phyloP scores from a whole-genome alignment of 2,797 vertebrate species.

The Remorina albescens region DNA sequence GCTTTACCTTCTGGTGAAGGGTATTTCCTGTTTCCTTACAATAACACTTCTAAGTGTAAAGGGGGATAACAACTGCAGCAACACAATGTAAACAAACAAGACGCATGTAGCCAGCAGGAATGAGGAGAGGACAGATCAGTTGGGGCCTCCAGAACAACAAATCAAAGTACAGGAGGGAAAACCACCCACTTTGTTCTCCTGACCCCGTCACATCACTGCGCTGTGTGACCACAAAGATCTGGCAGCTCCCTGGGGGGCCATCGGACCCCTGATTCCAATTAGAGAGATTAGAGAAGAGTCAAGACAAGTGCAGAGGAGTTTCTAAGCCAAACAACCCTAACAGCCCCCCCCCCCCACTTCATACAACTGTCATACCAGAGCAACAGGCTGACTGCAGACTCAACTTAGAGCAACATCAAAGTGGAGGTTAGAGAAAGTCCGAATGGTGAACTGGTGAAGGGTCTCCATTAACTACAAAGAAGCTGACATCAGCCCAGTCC shows the following conservation, averaged over 20 bases:
- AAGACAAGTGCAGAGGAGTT: slow-evolving; percentile 66
- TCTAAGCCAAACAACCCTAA: slow-evolving; percentile 55
- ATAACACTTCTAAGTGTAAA: slow-evolving; percentile 36
- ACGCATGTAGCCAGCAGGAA: neutral
- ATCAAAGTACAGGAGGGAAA: slow-evolving; percentile 21
- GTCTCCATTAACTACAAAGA: slow-evolving; percentile 44
- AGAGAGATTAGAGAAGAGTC: slow-evolving; percentile 79
- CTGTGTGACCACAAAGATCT: slow-evolving; percentile 62
- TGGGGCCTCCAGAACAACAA: slow-evolving; percentile 10
- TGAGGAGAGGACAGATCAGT: slow-evolving; percentile 11
- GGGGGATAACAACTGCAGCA: slow-evolving; percentile 25
- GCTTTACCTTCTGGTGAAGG: slow-evolving; percentile 42
- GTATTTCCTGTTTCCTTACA: slow-evolving; percentile 45
- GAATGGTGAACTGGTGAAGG: slow-evolving; percentile 59
- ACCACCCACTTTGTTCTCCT: slow-evolving; percentile 18
- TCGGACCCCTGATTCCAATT: slow-evolving; percentile 71
- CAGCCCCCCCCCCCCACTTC: slow-evolving; percentile 20
- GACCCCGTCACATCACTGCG: slow-evolving; percentile 65
- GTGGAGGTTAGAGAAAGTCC: slow-evolving; percentile 44
- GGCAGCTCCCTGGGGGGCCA: slow-evolving; percentile 67
- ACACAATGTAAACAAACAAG: slow-evolving; percentile 36
- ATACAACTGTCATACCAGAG: slow-evolving; percentile 71
- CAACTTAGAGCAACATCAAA: slow-evolving; percentile 69
- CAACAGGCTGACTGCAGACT: slow-evolving; percentile 60
- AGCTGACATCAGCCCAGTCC: slow-evolving; percentile 37